Evolutionary conservation across 2,888 invertebrate species (phyloP), one percentile per base, ranked within the genome.

Genomic region (Aspidapion aeneum): DNA sequence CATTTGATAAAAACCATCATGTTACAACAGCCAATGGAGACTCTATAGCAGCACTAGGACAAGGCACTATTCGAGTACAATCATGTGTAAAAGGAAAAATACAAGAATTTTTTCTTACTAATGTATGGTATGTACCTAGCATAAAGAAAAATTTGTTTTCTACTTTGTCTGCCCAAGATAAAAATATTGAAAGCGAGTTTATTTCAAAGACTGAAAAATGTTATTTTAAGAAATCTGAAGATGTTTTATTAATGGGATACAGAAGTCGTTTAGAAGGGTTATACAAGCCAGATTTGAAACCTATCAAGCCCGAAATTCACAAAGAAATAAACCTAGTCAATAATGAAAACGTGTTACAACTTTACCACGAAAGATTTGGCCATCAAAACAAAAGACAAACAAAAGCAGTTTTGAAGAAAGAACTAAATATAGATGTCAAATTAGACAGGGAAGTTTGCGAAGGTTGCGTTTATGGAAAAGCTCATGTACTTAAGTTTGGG

Each of bases 331-430:
- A 20, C 1, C 64, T 16, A 2, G 66, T 62, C 50, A 54, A 5
- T 9, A 60, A 18, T 57, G 18, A 58, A 9, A 52, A 52, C 16
- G 3, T 18, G 16, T 52, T 52, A n/a, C 52, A 52, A 35, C 21
- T 74, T 1, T 74, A 73, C 60, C 71, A 73, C 63, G 72, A 72
- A 64, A 71, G 73, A 61, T 74, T 73, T 69, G 74, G 74, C 16
- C 75, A 75, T 61, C 74, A 74, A 60, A 72, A 74, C 61, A 75
- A 74, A 62, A 68, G 66, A 1, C 69, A 75, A 60, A 70, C 75
- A 18, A 73, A 66, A 67, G 64, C 61, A 12, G 66, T 69, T 65
- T 64, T 75, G 1, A 56, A 72, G 57, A 61, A 21, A 64, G 67
- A 74, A 19, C 60, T 72, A 16, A 64, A 66, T 18, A 72, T 74